A percentile compares a stretch with the other conserved stretches of the same genome.
Conservation (phyloP, 2,888 invertebrate genomes). For the Alitta virens region DNA sequence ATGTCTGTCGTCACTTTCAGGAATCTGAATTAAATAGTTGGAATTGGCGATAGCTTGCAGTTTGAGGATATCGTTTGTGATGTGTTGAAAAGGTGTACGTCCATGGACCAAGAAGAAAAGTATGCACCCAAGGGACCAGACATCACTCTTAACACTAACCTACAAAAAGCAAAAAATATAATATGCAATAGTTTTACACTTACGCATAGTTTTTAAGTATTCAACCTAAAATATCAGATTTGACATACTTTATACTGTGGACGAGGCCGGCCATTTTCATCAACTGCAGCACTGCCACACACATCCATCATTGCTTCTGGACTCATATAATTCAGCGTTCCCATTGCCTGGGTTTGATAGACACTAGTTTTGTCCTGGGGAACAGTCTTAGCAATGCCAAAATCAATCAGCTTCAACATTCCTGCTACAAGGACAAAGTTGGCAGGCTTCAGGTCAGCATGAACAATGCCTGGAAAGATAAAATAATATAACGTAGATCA, state of each 20-base stretch:
- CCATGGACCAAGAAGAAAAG: slow-evolving; percentile 89
- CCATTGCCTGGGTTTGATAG: slow-evolving; percentile 69
- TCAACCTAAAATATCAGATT: too few species aligned
- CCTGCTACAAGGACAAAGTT: slow-evolving; percentile 88
- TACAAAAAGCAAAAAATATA: slow-evolving; percentile 48
- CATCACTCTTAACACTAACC: slow-evolving; percentile 89
- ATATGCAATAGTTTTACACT: background rate
- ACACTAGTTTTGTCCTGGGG: slow-evolving; percentile 86
- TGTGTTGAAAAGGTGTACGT: slow-evolving; percentile 84
- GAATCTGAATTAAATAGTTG: slow-evolving; percentile 73
- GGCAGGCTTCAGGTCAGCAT: slow-evolving; percentile 94
- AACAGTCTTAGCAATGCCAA: slow-evolving; percentile 86
- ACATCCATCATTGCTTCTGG: slow-evolving; percentile 69
- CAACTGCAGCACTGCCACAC: slow-evolving; percentile 29
- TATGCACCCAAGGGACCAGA: slow-evolving; percentile 97
- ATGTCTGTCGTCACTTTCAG: slow-evolving; percentile 57
- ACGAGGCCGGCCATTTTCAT: slow-evolving; percentile 27
- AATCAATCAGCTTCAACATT: slow-evolving; percentile 90
- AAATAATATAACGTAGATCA: background rate
- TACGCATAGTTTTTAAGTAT: too few species aligned
- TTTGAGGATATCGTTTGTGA: slow-evolving; percentile 71
- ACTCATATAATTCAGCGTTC: slow-evolving; percentile 93
- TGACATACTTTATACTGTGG: slow-evolving; percentile 51
- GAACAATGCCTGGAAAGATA: slow-evolving; percentile 76
- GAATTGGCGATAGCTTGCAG: slow-evolving; percentile 76